Evolutionary conservation across 2,888 invertebrate genomes (phyloP).

Genomic region (Sepioteuthis lessoniana): DNA sequence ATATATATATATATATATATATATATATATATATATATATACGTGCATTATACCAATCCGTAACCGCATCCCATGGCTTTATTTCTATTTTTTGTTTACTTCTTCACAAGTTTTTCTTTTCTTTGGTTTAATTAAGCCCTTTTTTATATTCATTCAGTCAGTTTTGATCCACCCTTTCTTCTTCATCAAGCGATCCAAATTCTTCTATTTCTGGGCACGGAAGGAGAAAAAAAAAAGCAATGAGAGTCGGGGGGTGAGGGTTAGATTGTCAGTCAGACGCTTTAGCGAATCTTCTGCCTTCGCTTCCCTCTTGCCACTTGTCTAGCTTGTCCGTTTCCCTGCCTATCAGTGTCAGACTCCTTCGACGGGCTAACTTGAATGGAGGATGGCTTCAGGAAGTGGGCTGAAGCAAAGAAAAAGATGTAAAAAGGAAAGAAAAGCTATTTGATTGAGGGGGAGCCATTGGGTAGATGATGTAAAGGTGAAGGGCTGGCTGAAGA

Average conservation of each 20-base stretch:
- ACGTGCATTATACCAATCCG: too few relatives aligned
- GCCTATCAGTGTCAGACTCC: conserved; percentile 20
- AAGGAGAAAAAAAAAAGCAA: not conserved
- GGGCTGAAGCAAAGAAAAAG: not conserved
- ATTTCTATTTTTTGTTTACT: too few relatives aligned
- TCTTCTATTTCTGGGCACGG: conserved; percentile 9
- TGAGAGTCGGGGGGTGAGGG: not conserved
- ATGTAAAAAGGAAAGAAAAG: not conserved
- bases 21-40: too few relatives aligned
- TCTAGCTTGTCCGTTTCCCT: conserved; percentile 10
- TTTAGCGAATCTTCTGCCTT: not conserved
- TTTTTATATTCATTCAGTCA: not conserved
- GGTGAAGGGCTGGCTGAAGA: not conserved
- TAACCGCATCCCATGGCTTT: too few relatives aligned
- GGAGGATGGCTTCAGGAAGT: not conserved
- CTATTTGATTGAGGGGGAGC: not conserved
- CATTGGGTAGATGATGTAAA: not conserved
- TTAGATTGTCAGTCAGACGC: not conserved
- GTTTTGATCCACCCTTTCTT: not conserved
- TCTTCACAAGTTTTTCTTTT: too few relatives aligned
- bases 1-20: too few relatives aligned
- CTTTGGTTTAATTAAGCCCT: too few relatives aligned
- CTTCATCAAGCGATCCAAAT: not conserved
- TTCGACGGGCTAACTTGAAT: not conserved
- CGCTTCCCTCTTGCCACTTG: not conserved